Evolutionary conservation across 2,113 vertebrate species (phyloP), one percentile per base, ranked within the genome.

Genomic region (Gymnocephalus cernua): DNA sequence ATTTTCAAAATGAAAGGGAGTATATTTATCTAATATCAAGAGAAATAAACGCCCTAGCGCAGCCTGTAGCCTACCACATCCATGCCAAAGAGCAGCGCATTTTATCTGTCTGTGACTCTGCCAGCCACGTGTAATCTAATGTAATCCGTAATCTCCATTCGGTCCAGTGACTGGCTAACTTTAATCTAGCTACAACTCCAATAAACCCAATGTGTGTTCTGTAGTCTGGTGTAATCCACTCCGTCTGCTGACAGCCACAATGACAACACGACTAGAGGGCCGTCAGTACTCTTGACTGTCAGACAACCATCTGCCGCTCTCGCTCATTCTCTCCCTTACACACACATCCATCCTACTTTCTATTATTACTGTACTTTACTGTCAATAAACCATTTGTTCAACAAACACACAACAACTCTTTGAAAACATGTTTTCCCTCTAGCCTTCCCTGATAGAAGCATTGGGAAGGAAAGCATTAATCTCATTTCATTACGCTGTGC

Each of bases 161-260:
- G 91, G 87, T 89, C 84, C 76, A 64, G 75, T 85, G 86, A 88
- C 81, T 89, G 83, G 68, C 72, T 85, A 82, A 74, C 54, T 86
- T 62, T 89, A 91, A 92, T 91, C 90, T 80, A 87, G 80, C 64
- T 16, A 67, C 80, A 88, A 85, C 79, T 77, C 56, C 65, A 79
- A 80, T 84, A 85, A 88, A 88, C 81, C 79, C 64, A 82, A 88
- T 75, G 69, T 4, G 85, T 72, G 64, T 76, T 80, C 48, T 77
- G 81, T 72, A 50, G 88, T 81, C 57, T 29, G 77, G n/a, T 72
- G 83, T 92, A 92, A 92, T 93, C 92, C 87, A 87, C 63, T 91
- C 87, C 83, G 87, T 63, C 65, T 68, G 74, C 87, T 74, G 91
- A 89, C 88, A 81, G 80, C 80, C 63, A 82, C 82, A 74, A 79